phyloP scores from a whole-genome alignment of 2,797 vertebrate genomes.

The Cyprinella venusta region DNA sequence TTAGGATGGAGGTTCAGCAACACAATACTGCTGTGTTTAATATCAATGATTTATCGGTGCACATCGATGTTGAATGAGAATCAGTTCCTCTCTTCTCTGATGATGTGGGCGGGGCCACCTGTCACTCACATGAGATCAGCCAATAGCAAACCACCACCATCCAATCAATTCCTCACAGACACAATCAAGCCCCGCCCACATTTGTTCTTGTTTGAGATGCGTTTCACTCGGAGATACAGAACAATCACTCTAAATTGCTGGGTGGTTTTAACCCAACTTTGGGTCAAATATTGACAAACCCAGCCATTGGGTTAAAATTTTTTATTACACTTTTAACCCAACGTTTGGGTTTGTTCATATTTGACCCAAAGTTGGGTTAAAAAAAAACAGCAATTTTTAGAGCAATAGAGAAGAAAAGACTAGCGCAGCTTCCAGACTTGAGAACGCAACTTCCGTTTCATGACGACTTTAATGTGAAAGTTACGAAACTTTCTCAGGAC shows the following conservation, averaged over 20 bases:
- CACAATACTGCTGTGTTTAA: background rate
- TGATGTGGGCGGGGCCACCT: background rate
- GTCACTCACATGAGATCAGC: background rate
- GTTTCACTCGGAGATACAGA: background rate
- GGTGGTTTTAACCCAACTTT: no score
- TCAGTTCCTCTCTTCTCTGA: background rate
- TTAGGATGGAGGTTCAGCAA: background rate
- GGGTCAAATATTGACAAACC: no score
- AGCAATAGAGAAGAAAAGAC: no score
- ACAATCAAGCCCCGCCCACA: background rate
- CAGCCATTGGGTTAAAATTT: no score
- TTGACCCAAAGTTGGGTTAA: no score
- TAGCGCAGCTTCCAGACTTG: rapidly evolving
- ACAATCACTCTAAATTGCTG: no score
- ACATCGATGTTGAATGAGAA: background rate
- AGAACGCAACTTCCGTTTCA: background rate
- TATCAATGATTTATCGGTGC: background rate
- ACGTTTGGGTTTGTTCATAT: no score
- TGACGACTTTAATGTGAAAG: background rate
- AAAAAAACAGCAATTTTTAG: no score
- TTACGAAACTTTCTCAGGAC: background rate
- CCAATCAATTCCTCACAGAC: background rate
- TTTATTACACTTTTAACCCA: no score
- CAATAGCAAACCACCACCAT: background rate
- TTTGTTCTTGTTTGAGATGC: background rate